Evolutionary conservation across 2,888 invertebrate species (phyloP), one percentile per base, ranked within the genome.

Genomic region (Luperina nickerlii): DNA sequence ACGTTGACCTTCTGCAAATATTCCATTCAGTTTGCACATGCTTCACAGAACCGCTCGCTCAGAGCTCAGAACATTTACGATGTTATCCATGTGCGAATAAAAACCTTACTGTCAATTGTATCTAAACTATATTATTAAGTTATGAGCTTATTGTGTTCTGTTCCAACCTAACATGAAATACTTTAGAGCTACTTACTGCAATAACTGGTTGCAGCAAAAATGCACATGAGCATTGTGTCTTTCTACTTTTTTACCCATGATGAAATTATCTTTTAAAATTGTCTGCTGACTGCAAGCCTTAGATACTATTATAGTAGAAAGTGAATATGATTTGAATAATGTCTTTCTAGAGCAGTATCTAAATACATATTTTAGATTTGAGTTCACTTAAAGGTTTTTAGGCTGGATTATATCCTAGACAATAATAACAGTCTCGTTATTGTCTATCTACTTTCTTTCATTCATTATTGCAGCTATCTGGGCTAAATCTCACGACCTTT

Each of bases 401-500:
- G 67, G 51, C 67, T 8, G 24, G 62, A 13, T 66, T 72, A 74
- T 69, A 79, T 2, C 63, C 73, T 60, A 66, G 32, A 74, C 54
- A 79, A 66, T 66, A 65, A 82, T 65, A 74, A 9, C 45, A 73
- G 42, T 66, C 66, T 66, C 27, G 24, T 71, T 66, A 66, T 75
- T 74, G 54, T 70, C 69, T 73, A 63, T 81, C 32, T 51, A 74
- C 71, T 83, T 80, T 76, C 78, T 83, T 79, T 74, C 24, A 70
- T 72, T 66, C 66, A 72, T 54, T 68, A 83, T 54, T 69, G 51
- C 42, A 57, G 69, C n/a, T 66, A 69, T 65, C 57, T 79, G 78
- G 65, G 83, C 83, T 65, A 51, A 89, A 82, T 89, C 89, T 82
- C 90, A 88, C 86, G 90, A 89, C 89, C 87, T 89, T 85, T 81